These are phyloP conservation scores for Carassius gibelio DNA, from an alignment of 2,113 vertebrate genomes.

Conservation along the genomic window DNA sequence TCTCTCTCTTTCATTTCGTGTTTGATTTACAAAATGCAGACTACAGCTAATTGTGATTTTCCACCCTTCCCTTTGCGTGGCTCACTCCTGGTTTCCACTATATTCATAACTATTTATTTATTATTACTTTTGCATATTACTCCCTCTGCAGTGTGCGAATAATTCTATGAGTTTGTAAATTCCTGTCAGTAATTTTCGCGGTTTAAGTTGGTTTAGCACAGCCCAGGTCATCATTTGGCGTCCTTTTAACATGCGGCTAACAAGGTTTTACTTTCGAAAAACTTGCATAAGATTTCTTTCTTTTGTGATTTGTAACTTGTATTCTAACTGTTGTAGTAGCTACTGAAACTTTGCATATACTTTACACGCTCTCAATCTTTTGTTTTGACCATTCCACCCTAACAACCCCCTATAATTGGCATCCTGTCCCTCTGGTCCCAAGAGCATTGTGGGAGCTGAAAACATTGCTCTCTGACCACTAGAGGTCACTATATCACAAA, in stretches of 20 bases:
- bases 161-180: not conserved
- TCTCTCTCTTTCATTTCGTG: slow-evolving; percentile 9
- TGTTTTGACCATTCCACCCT: not conserved
- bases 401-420: not conserved
- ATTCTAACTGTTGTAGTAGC: not conserved
- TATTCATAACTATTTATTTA: no score
- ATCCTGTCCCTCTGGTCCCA: not conserved
- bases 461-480: slow-evolving; percentile 42
- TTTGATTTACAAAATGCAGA: slow-evolving; percentile 12
- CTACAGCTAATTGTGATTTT: not conserved
- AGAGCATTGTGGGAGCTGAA: not conserved
- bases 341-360: not conserved
- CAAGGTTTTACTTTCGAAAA: no score
- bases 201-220: not conserved
- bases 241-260: not conserved
- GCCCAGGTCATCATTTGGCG: not conserved
- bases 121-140: no score
- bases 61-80: not conserved
- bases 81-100: no score
- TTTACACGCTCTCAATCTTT: not conserved
- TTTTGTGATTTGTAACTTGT: not conserved
- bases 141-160: not conserved
- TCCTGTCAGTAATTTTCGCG: not conserved
- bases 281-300: no score
- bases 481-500: slow-evolving; percentile 74